Evolutionary conservation across 2,888 invertebrate genomes (phyloP), one percentile per base, ranked within the genome.

Genomic region (Oscheius sp.): DNA sequence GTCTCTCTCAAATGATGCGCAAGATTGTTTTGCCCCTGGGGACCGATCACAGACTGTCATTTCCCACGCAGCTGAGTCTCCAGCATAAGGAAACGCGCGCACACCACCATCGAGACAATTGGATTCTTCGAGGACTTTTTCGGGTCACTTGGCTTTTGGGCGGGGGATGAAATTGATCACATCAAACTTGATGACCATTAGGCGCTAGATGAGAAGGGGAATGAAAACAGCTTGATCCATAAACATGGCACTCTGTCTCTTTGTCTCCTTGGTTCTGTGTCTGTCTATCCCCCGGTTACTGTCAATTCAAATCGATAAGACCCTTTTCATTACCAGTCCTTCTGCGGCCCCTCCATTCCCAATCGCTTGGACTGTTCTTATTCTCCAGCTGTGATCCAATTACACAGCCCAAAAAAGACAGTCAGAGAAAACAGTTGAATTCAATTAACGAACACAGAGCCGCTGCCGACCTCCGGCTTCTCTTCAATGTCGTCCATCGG

Each of bases 401-500:
- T 42, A 42, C 42, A 7, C 42, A 42, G 42, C 42, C 7, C 42
- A 42, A 42, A 42, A 42, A 42, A 21, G 21, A 42, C 42, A 3
- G 7, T 5, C 3, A 42, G 42, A 42, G 42, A 42, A 42, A 42
- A 42, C 42, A 42, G 42, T 42, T 42, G 42, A 42, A 42, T 42
- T 7, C 42, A 42, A 42, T 42, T 42, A 42, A 42, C 42, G 42
- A 42, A 42, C 42, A 42, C 42, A 42, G 42, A 42, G 42, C 3
- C 21, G 7, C 42, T 5, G 42, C 42, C 42, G 42, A 42, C 42
- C 42, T 42, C 42, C 7, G 42, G 4, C 42, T 60, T n/a, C 35
- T 33, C 60, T 60, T 60, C 60, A 35, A 60, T 63, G 63, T 63
- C 63, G 29, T 62, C 42, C 42, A 11, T 58, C 58, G 29, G 29